These are phyloP conservation scores for Zapornia atra DNA, from an alignment of 2,113 vertebrate genomes.

Conservation along the genomic window DNA sequence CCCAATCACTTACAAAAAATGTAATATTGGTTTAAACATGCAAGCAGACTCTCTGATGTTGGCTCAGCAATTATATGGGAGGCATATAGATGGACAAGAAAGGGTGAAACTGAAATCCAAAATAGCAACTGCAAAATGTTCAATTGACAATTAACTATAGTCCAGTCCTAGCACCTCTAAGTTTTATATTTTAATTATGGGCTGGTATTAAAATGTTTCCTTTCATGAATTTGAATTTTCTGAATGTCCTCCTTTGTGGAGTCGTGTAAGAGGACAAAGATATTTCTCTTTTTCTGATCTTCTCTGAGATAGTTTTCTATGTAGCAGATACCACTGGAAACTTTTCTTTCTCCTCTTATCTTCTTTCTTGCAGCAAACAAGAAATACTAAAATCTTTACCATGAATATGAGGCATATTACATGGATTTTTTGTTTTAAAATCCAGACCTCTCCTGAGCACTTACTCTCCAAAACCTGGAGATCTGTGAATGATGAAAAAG, in stretches of 20 bases:
- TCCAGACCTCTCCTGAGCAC: neutral
- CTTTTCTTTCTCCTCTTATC: neutral
- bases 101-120: neutral
- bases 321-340: neutral
- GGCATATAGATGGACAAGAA: neutral
- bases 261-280: neutral
- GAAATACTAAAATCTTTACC: neutral
- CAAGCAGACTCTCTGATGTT: neutral
- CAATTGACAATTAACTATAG: neutral
- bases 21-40: neutral
- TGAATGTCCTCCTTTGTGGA: neutral
- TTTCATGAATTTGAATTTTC: neutral
- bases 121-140: neutral
- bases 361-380: neutral
- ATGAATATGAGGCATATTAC: neutral
- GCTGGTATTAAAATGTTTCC: neutral
- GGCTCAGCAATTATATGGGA: neutral
- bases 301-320: neutral
- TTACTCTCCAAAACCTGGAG: neutral
- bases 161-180: neutral
- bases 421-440: neutral
- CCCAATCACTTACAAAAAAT: neutral
- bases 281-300: neutral
- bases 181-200: neutral
- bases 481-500: neutral